Conservation (phyloP, 2,888 invertebrate genomes). For the Penaeus monodon region DNA sequence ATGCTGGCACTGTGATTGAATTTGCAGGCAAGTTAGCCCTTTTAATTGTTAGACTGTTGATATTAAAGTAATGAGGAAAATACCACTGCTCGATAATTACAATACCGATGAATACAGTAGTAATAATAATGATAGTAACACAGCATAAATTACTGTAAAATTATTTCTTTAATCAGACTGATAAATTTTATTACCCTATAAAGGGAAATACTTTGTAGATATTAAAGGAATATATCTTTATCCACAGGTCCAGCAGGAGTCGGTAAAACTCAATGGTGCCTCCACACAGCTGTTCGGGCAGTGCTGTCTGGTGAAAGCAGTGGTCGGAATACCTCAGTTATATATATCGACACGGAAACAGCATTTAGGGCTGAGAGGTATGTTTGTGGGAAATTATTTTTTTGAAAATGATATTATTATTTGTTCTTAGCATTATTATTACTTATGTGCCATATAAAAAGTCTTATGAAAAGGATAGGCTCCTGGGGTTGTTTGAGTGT, state of each 20-base stretch:
- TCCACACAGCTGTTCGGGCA: slow-evolving; percentile 20
- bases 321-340: slow-evolving; percentile 5
- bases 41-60: too few relatives aligned
- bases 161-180: background rate
- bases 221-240: background rate
- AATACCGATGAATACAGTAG: background rate
- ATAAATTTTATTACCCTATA: background rate
- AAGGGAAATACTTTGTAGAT: background rate
- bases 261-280: slow-evolving; percentile 62
- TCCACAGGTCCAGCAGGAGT: slow-evolving; percentile 47
- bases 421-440: too few relatives aligned
- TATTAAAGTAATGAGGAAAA: too few relatives aligned
- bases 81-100: background rate
- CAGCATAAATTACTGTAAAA: background rate
- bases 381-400: background rate
- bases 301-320: background rate
- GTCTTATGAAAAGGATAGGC: too few relatives aligned
- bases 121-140: background rate
- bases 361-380: slow-evolving; percentile 53
- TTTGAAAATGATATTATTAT: background rate
- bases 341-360: slow-evolving; percentile 61
- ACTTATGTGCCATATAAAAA: too few relatives aligned
- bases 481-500: background rate
- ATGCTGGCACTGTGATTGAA: slow-evolving; percentile 46
- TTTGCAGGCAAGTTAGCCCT: slow-evolving; percentile 35